Conservation (phyloP, 2,113 vertebrate species). For the Catharus minimus region DNA sequence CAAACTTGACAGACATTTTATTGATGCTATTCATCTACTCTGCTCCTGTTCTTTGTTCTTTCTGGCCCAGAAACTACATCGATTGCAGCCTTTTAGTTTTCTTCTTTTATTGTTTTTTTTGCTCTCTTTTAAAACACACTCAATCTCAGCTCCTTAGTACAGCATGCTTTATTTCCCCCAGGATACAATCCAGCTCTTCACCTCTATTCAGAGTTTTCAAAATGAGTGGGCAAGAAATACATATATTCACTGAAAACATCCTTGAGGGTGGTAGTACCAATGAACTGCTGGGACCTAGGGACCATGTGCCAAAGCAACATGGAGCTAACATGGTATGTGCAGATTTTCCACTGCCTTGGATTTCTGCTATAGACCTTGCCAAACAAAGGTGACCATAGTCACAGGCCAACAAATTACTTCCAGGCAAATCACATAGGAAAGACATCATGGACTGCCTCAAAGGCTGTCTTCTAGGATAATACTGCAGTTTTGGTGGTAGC, state of each 20-base stretch:
- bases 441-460: background rate
- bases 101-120: background rate
- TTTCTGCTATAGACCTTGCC: background rate
- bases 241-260: background rate
- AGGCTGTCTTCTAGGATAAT: background rate
- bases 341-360: background rate
- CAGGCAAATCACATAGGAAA: background rate
- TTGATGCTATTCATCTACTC: background rate
- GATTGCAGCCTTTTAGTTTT: background rate
- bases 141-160: background rate
- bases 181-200: background rate
- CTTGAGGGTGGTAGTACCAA: rapidly evolving
- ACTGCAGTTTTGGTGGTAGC: background rate
- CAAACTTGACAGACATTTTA: background rate
- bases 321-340: background rate
- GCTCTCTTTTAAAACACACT: background rate
- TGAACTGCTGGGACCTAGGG: background rate
- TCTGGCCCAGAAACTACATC: background rate
- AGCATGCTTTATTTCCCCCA: background rate
- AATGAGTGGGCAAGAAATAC: background rate
- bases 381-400: background rate
- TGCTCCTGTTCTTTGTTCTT: background rate
- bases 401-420: background rate
- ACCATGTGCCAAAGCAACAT: background rate
- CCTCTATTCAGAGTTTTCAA: background rate